Percentiles rank a stretch among this genome's conserved stretches.
Conservation (phyloP, 2,113 vertebrate genomes). For the Thalassoma bifasciatum region DNA sequence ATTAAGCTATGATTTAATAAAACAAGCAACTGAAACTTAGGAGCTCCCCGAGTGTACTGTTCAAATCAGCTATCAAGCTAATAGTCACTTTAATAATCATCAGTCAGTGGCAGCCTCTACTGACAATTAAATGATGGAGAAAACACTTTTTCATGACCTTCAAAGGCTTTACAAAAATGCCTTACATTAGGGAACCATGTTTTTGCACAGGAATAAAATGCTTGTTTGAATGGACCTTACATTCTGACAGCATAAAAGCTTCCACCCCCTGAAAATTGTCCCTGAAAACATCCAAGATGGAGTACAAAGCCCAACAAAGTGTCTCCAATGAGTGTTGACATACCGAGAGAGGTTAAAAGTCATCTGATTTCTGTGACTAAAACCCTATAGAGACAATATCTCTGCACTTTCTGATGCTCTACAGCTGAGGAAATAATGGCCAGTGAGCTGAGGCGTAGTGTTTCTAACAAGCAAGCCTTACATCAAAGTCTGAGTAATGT, state of each 20-base stretch:
- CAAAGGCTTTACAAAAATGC: neutral
- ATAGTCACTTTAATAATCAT: neutral
- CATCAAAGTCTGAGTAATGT: slow-evolving; percentile 54
- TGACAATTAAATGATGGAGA: neutral
- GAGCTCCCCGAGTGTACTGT: no score
- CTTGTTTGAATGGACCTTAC: neutral
- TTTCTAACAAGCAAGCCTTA: slow-evolving; percentile 16
- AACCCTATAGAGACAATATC: slow-evolving; percentile 25
- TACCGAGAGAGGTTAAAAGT: neutral
- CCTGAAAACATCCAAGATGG: slow-evolving; percentile 6
- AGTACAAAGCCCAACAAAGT: slow-evolving; percentile 28
- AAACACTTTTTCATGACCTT: neutral
- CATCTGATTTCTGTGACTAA: neutral
- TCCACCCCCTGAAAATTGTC: neutral
- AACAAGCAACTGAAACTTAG: neutral
- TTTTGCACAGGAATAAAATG: neutral
- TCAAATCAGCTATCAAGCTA: no score
- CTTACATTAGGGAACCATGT: neutral
- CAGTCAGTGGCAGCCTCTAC: neutral
- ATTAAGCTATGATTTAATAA: neutral
- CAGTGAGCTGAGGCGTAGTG: slow-evolving; percentile 2
- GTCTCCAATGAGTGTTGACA: neutral
- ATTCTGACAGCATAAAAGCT: neutral
- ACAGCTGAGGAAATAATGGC: slow-evolving; percentile 22
- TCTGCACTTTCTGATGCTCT: slow-evolving; percentile 12